A percentile compares a stretch with the other conserved stretches of the same genome.
These are phyloP conservation scores for Adoxophyes honmai DNA, from an alignment of 1,140 invertebrate species.

Conservation along the genomic window DNA sequence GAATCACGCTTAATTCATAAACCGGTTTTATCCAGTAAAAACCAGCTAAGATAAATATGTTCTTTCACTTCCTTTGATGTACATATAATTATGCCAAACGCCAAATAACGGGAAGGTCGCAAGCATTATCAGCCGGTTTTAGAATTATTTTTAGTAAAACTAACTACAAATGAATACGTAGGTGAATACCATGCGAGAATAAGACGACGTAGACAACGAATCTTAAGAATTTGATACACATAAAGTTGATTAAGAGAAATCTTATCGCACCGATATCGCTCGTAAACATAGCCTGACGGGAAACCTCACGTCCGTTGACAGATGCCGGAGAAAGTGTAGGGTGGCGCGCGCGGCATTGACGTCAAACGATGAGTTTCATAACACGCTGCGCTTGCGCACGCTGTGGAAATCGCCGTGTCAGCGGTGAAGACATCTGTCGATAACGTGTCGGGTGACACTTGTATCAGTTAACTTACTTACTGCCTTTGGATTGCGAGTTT, in stretches of 20 bases:
- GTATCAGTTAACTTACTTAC: too few species aligned
- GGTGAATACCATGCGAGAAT: too few species aligned
- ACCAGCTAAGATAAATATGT: neutral
- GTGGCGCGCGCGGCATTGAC: slow-evolving; percentile 6
- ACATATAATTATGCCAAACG: too few species aligned
- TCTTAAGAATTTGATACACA: too few species aligned
- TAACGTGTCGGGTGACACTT: too few species aligned
- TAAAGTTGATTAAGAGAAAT: neutral
- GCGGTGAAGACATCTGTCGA: neutral
- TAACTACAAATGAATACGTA: too few species aligned
- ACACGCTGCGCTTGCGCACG: neutral
- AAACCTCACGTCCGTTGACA: neutral
- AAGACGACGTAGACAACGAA: too few species aligned
- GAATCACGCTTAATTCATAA: neutral
- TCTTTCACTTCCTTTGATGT: too few species aligned
- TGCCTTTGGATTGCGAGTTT: too few species aligned
- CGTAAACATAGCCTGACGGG: neutral
- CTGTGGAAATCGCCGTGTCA: slow-evolving; percentile 1
- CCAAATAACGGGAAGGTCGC: too few species aligned
- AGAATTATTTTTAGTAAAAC: too few species aligned
- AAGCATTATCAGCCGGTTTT: too few species aligned
- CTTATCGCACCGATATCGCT: neutral
- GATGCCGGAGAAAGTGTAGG: neutral
- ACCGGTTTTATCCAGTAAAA: neutral
- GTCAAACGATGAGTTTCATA: slow-evolving; percentile 10